Base-by-base conservation (phyloP, 2,797 vertebrate genomes). In the Acanthurus lineatus region DNA sequence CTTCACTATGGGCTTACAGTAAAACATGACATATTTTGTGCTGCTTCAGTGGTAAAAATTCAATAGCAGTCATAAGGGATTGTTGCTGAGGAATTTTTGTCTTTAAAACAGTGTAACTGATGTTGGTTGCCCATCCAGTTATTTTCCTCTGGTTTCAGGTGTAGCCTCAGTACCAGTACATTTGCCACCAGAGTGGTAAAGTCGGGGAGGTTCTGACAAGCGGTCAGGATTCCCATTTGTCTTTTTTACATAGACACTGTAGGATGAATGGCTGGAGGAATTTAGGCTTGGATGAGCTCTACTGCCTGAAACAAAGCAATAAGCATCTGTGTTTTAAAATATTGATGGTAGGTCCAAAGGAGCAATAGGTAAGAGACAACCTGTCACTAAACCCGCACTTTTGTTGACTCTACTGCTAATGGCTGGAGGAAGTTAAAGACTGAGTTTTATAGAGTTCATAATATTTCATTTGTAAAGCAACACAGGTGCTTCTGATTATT, bases 261-360 rank as follows among this genome's bases (percentile, higher is more conserved):
- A 35, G 53, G 45, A 47, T 35, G 56, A 58, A 47, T 47, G 22
- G 65, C 65, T 56, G 58, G n/a, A 77, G 25, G 40, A 68, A 60
- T 62, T 74, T 76, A 79, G 22, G 66, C 69, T 59, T 63, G 57
- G 52, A 44, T 63, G 63, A 80, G 69, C 12, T 62, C 38, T 66
- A 28, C 79, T 67, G 71, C 28, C 59, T 56, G 76, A 59, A 63
- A 76, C 76, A 75, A 83, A 76, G 25, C 73, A 79, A 79, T 76
- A 49, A 60, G 25, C 35, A 20, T 65, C 54, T 65, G 53, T 57
- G 60, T 65, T 49, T 53, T 82, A 52, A 73, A 79, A 77, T 22
- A 82, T 76, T 45, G 15, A 86, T 86, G 73, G 49, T 51, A 60
- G 40, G 54, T 76, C 63, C 74, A 60, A 65, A 9, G 22, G 60